Evolutionary conservation across 2,113 vertebrate species (phyloP), one percentile per base, ranked within the genome.

Genomic region (Cebus imitator): DNA sequence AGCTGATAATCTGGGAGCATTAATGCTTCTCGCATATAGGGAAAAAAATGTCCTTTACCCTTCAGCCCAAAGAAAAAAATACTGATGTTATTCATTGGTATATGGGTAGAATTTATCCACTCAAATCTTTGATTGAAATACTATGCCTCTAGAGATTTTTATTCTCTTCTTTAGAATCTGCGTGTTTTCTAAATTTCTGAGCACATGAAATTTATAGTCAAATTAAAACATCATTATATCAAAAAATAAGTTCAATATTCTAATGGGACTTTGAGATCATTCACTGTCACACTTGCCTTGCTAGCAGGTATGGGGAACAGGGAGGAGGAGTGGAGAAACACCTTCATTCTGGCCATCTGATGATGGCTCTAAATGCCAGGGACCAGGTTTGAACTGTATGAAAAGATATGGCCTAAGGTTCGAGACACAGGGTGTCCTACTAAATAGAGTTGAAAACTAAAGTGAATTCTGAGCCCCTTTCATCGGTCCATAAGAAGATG

Each of bases 151-250:
- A n/a, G 55, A 64, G 45, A 91, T 37, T 27, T 94, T 55, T 64
- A 76, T 43, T 76, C 48, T 90, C 35, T 52, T 95, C 57, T 94
- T 40, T 92, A 90, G 72, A 35, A 97, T 82, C 25, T 79, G 48
- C 25, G n/a, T n/a, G 8, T 61, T 96, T 95, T 79, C 35, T 79
- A 83, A 68, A 25, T 86, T 76, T 45, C 43, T 83, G 20, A 91
- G 45, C 73, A 30, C 6, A n/a, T 45, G 32, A 64, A 76, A 96
- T 61, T 91, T 91, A 79, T 18, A 55, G 37, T 75, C 64, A 86
- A 58, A 93, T 95, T 58, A 86, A 87, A 95, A 50, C 9, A 92
- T 66, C 2, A 40, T 43, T 72, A 90, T 43, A 85, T 94, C 10
- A 57, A 43, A 43, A 96, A 94, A 57, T 21, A 61, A n/a, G 13